Evolutionary conservation across 2,797 vertebrate genomes (phyloP), one percentile per base, ranked within the genome.

Genomic region (Odontamblyopus lacepedii): DNA sequence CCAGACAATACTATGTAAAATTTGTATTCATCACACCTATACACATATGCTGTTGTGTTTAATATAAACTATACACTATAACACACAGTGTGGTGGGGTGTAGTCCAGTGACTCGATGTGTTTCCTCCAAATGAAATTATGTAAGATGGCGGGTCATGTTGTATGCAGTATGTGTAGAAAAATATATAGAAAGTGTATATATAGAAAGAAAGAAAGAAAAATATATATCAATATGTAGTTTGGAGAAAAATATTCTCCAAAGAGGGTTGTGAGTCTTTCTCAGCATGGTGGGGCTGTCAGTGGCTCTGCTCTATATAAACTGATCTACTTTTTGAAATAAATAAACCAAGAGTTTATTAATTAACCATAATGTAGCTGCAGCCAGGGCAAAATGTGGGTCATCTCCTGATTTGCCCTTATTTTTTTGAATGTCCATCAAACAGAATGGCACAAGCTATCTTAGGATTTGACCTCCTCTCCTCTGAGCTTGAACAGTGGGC

Each of bases 391-490:
- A 81, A 91, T 90, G 74, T 90, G 78, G 89, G 89, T 88, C 84
- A 90, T 68, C 81, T 86, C 70, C 87, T 85, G 74, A 51, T 81
- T 74, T 78, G 71, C 51, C 74, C 82, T 73, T 74, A 85, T 70
- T 80, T 80, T 67, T 86, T 86, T 78, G 70, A 83, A 67, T 78
- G 72, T 74, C 87, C 88, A 92, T 90, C 88, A 87, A 83, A 89
- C 78, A 78, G 75, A 85, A 78, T 84, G 76, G 81, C 78, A 74
- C 67, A 74, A 63, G 53, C 62, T 74, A 70, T 83, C 72, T 82
- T 67, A 77, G 78, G 80, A 74, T 70, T 75, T 32, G 9, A 41
- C 70, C 80, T 82, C 69, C 55, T 74, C 63, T 76, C 70, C 50
- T 69, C 60, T 70, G 30, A 69, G 75, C 74, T 62, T 65, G 69